Evolutionary conservation across 2,113 vertebrate species (phyloP).

Genomic region (Pavo muticus): DNA sequence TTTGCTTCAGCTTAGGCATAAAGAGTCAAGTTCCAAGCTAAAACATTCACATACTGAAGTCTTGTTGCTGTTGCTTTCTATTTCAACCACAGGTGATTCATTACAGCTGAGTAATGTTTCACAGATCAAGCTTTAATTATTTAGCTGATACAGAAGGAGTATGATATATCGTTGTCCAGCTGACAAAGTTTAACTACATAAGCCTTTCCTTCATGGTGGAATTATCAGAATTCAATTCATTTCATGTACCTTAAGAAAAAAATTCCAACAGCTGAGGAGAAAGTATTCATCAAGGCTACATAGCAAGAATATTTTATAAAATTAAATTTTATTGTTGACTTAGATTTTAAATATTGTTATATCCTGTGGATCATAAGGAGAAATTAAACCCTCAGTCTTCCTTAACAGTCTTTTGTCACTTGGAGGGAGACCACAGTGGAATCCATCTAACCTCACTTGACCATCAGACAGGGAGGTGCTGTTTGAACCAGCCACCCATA

Average conservation of each 20-base stretch:
- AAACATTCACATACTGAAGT: not conserved
- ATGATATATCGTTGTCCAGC: not conserved
- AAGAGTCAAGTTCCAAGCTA: not conserved
- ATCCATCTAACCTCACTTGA: not conserved
- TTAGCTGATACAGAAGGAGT: not conserved
- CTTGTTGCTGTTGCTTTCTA: not conserved
- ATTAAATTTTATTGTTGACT: not conserved
- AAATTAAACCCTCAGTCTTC: not conserved
- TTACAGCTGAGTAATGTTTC: not conserved
- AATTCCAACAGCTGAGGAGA: not conserved
- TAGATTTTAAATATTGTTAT: not conserved
- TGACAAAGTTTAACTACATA: not conserved
- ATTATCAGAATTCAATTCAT: not conserved
- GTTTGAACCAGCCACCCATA: not conserved
- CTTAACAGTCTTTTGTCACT: not conserved
- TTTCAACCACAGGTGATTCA: constrained; percentile 4
- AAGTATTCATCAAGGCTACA: not conserved
- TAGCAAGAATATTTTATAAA: not conserved
- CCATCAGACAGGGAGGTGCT: not conserved
- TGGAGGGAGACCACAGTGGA: not conserved
- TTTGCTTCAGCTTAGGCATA: not conserved
- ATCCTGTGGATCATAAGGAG: not conserved
- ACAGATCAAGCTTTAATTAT: constrained; percentile 23
- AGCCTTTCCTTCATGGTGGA: not conserved
- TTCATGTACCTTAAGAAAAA: not conserved